phyloP scores from a whole-genome alignment of 2,797 vertebrate species.

The Microctenopoma lineatum region DNA sequence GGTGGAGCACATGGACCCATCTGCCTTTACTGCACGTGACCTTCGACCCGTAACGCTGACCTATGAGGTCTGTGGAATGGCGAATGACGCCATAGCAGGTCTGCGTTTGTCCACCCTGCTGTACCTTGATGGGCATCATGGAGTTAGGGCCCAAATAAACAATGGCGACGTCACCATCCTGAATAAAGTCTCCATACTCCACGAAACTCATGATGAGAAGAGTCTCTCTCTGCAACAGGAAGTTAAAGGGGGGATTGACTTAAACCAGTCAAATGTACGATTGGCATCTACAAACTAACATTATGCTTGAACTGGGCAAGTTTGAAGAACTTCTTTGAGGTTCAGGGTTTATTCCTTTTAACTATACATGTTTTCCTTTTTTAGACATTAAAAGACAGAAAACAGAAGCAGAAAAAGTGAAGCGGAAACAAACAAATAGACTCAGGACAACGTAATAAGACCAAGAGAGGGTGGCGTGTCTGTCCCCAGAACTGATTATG shows the following conservation, averaged over 20 bases:
- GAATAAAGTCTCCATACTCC: conserved; percentile 89
- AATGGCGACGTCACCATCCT: conserved; percentile 93
- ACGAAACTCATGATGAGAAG: conserved; percentile 90
- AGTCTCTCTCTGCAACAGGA: conserved; percentile 5
- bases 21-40: conserved; percentile 97
- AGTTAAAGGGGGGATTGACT: background rate
- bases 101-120: conserved; percentile 91
- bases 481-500: no score
- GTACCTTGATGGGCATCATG: conserved; percentile 92
- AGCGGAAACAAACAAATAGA: no score
- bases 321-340: no score
- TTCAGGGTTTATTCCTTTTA: no score
- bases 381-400: no score
- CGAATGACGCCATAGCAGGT: conserved; percentile 94
- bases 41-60: conserved; percentile 92
- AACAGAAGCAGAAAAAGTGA: no score
- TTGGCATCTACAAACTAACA: no score
- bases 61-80: conserved; percentile 94
- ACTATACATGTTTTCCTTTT: no score
- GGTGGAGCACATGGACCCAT: conserved; percentile 95
- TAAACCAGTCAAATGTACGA: background rate
- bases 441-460: no score
- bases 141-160: conserved; percentile 91
- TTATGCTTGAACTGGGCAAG: background rate
- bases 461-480: no score